Evolutionary conservation across 2,113 vertebrate genomes (phyloP).

Genomic region (Oryzias woworae): DNA sequence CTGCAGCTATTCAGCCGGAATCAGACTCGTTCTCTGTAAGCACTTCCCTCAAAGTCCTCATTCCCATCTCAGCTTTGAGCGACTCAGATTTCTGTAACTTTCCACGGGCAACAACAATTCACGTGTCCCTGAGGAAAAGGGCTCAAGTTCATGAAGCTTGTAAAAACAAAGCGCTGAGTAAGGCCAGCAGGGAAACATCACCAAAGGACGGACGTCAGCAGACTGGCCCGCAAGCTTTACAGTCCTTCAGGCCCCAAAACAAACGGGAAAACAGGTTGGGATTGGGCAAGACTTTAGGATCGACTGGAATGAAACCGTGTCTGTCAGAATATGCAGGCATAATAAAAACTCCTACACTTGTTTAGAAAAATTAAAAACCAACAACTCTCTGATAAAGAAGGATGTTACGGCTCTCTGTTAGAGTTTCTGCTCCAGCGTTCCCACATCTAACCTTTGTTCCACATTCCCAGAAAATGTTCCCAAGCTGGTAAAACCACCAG

Average conservation of each 20-base stretch:
- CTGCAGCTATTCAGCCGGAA: constrained; percentile 6
- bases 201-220: no score
- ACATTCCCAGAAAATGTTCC: not conserved
- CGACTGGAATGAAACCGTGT: constrained; percentile 39
- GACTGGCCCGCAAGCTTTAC: not conserved
- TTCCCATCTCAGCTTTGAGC: not conserved
- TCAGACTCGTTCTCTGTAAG: constrained; percentile 31
- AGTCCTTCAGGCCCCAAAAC: not conserved
- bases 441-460: constrained; percentile 18
- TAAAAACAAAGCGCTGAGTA: not conserved
- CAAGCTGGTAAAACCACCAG: not conserved
- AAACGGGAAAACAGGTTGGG: not conserved
- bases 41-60: not conserved
- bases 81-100: constrained; percentile 47
- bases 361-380: no score
- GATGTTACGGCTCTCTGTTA: no score
- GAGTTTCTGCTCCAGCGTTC: not conserved
- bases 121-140: not conserved
- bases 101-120: constrained; percentile 6
- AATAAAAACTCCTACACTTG: no score
- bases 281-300: constrained; percentile 35
- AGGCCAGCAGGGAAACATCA: not conserved
- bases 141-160: not conserved
- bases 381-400: no score
- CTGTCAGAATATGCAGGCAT: no score